These are phyloP conservation scores for Crotalus helleri DNA, from an alignment of 2,113 vertebrate genomes.

Conservation along the genomic window DNA sequence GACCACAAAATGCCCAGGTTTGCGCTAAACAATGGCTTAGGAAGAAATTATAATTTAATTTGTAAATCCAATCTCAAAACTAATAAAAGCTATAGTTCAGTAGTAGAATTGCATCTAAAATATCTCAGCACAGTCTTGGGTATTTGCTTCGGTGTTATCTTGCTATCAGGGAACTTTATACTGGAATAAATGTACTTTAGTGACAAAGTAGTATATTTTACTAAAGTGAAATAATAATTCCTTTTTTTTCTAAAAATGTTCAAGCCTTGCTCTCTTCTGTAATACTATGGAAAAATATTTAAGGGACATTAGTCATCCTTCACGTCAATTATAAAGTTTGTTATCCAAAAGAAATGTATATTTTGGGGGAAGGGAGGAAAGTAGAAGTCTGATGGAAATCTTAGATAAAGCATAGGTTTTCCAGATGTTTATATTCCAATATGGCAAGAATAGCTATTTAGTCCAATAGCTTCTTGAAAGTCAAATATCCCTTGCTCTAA, in stretches of 20 bases:
- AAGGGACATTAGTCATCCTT: background rate
- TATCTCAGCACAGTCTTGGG: background rate
- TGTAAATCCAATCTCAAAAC: background rate
- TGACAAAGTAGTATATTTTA: background rate
- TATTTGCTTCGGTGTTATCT: background rate
- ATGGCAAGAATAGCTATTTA: background rate
- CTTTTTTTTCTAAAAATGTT: background rate
- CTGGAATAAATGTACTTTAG: background rate
- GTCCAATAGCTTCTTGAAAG: background rate
- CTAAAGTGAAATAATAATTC: background rate
- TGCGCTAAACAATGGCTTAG: background rate
- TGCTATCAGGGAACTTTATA: background rate
- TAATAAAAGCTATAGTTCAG: background rate
- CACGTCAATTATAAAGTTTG: background rate
- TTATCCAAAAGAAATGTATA: background rate
- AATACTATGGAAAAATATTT: background rate
- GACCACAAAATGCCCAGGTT: background rate
- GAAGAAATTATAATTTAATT: background rate
- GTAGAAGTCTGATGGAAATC: background rate
- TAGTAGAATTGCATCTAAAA: background rate
- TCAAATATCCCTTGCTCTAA: background rate
- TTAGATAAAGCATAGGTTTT: background rate
- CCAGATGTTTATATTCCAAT: background rate
- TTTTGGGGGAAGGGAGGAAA: background rate
- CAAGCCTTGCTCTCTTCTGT: background rate